Evolutionary conservation across 2,888 invertebrate genomes (phyloP).

Genomic region (Cataglyphis cursor): DNA sequence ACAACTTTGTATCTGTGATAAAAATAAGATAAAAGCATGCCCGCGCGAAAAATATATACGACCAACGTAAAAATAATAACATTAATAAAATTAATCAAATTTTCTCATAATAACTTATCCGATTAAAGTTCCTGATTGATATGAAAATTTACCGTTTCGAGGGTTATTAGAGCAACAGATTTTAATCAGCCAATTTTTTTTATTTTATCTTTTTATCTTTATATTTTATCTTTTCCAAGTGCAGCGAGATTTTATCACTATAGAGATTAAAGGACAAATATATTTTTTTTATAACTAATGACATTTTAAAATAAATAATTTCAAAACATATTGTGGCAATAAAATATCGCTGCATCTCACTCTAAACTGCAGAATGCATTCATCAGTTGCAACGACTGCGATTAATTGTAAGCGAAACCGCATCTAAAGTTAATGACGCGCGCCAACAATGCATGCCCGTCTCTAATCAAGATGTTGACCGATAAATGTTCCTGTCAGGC

Average conservation of each 20-base stretch:
- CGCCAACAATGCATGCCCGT: not conserved
- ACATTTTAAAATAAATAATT: slow-evolving; percentile 12
- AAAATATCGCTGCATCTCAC: not conserved
- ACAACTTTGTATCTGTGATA: slow-evolving; percentile 24
- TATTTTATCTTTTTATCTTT: not conserved
- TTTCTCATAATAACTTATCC: slow-evolving; percentile 21
- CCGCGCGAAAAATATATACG: not conserved
- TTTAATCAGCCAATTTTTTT: not conserved
- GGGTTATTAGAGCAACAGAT: slow-evolving; percentile 10
- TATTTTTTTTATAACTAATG: not conserved
- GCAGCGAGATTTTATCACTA: not conserved
- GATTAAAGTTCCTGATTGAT: slow-evolving; percentile 15
- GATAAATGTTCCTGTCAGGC: slow-evolving; percentile 42
- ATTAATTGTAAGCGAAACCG: not conserved
- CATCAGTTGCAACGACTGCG: not conserved
- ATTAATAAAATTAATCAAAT: slow-evolving; percentile 16
- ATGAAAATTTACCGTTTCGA: not conserved
- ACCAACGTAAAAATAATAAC: slow-evolving; percentile 7
- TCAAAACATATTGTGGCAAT: not conserved
- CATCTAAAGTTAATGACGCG: slow-evolving; percentile 1
- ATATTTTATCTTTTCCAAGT: not conserved
- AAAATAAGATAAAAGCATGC: not conserved
- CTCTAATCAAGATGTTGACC: slow-evolving; percentile 14
- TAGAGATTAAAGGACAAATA: not conserved
- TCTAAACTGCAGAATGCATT: slow-evolving; percentile 1